Evolutionary conservation across 2,797 vertebrate species (phyloP).

Genomic region (Passerculus sandwichensis): DNA sequence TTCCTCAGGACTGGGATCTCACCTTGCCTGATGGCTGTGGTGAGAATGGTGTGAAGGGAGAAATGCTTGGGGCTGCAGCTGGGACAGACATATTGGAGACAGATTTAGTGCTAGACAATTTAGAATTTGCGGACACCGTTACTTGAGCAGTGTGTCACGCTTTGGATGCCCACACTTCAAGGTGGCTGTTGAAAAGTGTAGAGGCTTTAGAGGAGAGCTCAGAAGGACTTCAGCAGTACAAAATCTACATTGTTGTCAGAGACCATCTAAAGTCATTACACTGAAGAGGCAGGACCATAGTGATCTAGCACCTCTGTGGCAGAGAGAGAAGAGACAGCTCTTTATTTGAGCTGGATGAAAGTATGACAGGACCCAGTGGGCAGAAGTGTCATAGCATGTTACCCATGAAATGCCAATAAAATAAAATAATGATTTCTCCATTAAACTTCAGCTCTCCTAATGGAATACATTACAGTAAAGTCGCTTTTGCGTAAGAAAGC

Average conservation of each 20-base stretch:
- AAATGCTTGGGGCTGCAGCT: neutral
- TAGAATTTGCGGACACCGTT: accelerated
- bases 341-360: neutral
- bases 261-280: neutral
- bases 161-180: neutral
- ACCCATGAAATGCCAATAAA: constrained; percentile 25
- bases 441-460: constrained; percentile 45
- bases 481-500: constrained; percentile 50
- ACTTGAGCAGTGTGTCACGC: neutral
- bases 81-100: neutral
- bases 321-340: neutral
- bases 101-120: neutral
- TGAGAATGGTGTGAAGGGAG: neutral
- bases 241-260: neutral
- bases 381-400: neutral
- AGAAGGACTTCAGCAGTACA: neutral
- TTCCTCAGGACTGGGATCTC: neutral
- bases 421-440: constrained; percentile 43
- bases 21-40: neutral
- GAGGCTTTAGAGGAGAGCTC: neutral
- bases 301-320: neutral
- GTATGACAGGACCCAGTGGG: neutral
- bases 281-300: neutral
- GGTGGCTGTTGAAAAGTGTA: neutral
- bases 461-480: constrained; percentile 52